Evolutionary conservation across 2,888 invertebrate genomes (phyloP).

Genomic region (Dolichopus griseipennis): DNA sequence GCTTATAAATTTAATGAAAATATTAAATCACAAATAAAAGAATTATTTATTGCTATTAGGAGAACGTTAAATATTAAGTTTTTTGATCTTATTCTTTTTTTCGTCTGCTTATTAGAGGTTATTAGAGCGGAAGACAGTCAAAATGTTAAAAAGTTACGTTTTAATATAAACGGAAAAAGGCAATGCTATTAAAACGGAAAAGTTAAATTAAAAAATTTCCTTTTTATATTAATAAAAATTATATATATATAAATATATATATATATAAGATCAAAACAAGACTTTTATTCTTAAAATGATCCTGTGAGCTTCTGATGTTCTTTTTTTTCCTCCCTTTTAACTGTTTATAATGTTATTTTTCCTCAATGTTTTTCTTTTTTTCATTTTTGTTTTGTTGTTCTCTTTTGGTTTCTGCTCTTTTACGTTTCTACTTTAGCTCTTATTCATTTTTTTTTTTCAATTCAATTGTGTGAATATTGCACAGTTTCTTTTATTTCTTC

Average conservation of each 20-base stretch:
- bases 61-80: not conserved
- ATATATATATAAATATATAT: no score
- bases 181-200: not conserved
- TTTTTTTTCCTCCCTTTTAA: not conserved
- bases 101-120: not conserved
- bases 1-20: no score
- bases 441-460: no score
- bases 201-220: conserved; percentile 4
- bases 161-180: not conserved
- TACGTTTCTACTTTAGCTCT: no score
- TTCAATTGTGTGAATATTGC: no score
- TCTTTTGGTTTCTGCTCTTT: not conserved
- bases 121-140: not conserved
- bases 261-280: not conserved
- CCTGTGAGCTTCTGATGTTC: not conserved
- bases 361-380: not conserved
- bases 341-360: not conserved
- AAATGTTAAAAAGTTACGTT: not conserved
- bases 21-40: no score
- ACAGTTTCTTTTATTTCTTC: no score
- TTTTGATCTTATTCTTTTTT: not conserved
- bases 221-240: not conserved
- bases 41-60: no score
- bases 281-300: not conserved
- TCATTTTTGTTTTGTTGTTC: not conserved